Conservation (phyloP, 2,113 vertebrate genomes). For the Clupea harengus region DNA sequence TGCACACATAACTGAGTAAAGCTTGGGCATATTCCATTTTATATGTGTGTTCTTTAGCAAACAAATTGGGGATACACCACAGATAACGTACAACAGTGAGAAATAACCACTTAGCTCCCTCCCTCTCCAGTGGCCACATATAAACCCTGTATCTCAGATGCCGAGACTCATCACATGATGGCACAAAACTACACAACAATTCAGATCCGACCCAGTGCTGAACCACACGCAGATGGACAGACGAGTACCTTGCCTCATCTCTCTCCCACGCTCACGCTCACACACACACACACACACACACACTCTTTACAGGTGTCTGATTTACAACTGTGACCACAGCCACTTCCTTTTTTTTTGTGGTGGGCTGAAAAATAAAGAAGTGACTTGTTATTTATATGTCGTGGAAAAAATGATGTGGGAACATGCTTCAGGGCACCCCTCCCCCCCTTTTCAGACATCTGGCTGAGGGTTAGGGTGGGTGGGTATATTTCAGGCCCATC, state of each 20-base stretch:
- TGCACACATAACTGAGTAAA: neutral
- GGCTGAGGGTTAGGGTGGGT: neutral
- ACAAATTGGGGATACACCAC: neutral
- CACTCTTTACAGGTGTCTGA: neutral
- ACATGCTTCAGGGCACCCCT: neutral
- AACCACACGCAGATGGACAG: neutral
- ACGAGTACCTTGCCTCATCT: too few species aligned
- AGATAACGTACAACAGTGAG: neutral
- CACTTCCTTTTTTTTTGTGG: slow-evolving; percentile 23
- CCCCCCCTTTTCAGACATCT: neutral
- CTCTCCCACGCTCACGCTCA: neutral
- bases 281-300: neutral
- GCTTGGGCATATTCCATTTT: neutral
- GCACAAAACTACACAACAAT: neutral
- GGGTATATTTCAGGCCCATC: neutral
- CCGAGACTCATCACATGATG: neutral
- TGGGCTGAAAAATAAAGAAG: neutral
- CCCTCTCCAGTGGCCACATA: neutral
- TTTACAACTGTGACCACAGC: neutral
- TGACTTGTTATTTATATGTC: slow-evolving; percentile 1
- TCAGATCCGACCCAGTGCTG: neutral
- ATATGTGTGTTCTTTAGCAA: neutral
- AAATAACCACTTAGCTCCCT: neutral
- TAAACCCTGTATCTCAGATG: neutral
- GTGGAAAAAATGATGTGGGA: neutral